Percentiles rank a stretch among this genome's conserved stretches.
These are phyloP conservation scores for Erebia palarica DNA, from an alignment of 2,888 invertebrate species.

Conservation along the genomic window DNA sequence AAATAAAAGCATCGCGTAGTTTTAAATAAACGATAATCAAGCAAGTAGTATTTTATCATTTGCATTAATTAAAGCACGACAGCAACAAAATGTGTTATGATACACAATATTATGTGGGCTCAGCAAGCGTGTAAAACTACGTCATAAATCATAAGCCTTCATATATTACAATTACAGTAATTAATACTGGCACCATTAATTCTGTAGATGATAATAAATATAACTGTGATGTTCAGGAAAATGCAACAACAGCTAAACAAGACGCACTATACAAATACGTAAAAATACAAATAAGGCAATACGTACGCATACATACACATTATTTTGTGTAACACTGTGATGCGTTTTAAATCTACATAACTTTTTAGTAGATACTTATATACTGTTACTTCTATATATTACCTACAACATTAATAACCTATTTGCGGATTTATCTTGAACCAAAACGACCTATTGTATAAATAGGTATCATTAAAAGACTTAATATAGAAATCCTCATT, in stretches of 20 bases:
- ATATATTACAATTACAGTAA: neutral
- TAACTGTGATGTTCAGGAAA: constrained; percentile 3
- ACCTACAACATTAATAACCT: neutral
- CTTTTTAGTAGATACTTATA: neutral
- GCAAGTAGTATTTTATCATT: neutral
- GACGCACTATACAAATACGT: neutral
- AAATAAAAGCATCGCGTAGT: neutral
- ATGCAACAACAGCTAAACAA: neutral
- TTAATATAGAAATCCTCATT: constrained; percentile 17
- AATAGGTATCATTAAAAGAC: constrained; percentile 7
- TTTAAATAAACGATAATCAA: neutral
- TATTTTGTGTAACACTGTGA: too few species aligned
- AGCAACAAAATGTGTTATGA: neutral
- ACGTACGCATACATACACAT: too few species aligned
- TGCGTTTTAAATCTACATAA: too few species aligned
- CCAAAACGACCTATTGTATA: constrained; percentile 6
- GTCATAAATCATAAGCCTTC: constrained; percentile 3
- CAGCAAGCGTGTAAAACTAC: constrained; percentile 4
- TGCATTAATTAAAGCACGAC: neutral
- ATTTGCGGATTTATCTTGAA: constrained; percentile 16
- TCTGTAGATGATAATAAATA: constrained; percentile 1
- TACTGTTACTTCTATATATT: too few species aligned
- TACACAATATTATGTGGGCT: neutral
- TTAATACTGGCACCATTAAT: constrained; percentile 8
- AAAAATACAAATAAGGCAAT: too few species aligned